Evolutionary conservation across 1,140 invertebrate genomes (phyloP), one percentile per base, ranked within the genome.

Genomic region (Drosophila leontia): DNA sequence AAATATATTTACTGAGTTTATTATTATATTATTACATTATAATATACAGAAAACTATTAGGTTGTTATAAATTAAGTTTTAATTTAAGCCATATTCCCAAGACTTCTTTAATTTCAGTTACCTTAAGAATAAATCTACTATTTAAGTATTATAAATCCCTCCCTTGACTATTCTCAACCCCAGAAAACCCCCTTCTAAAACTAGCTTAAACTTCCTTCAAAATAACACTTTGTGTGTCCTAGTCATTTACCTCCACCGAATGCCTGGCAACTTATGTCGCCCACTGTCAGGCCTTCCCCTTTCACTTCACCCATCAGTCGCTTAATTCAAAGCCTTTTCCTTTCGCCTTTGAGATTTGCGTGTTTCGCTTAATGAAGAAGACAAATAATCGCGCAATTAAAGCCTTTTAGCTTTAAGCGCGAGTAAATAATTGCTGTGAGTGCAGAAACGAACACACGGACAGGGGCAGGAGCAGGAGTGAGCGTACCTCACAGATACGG

Each of bases 351-450:
- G 85, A 82, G 88, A 91, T 91, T 91, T 91, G 88, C 88, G 88
- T 91, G 90, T 91, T 91, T 85, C 90, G 79, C 82, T 82, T 90
- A 85, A 91, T 90, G 79, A 91, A 91, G 88, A 91, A 91, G 88
- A 91, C 88, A 91, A 91, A 91, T 91, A 91, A 91, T 91, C 88
- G 88, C 76, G 84, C 88, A 91, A 91, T 91, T 91, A 91, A 91
- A 91, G 88, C 88, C 88, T 91, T 91, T 91, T 91, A 91, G 88
- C 88, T 87, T 88, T 90, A 91, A 91, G 88, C 84, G 82, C 88
- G 78, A 76, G 84, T 91, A 91, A 91, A 91, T 91, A 91, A 91
- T 91, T 91, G 88, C 87, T 91, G 80, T 79, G 88, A 91, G 87
- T 91, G 86, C 85, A 91, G 75, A 90, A 75, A 59, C 78, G 59